Base-by-base conservation (phyloP, 2,888 invertebrate genomes). In the Steromphala cineraria region DNA sequence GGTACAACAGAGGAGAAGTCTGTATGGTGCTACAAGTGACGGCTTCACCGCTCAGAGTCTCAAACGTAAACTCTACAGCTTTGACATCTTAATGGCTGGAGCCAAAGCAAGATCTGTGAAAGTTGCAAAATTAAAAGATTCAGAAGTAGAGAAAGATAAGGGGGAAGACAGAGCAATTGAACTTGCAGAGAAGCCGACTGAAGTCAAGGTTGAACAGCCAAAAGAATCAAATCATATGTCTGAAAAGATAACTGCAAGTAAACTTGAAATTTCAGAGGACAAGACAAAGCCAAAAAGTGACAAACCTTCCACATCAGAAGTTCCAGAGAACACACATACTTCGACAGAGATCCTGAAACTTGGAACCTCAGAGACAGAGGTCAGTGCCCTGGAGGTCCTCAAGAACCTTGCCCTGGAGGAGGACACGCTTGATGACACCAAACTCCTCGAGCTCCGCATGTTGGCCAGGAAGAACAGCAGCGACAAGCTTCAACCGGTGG, bases 51-150 rank as follows among this genome's bases (percentile, higher is more conserved):
- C 71, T n/a, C 17, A n/a, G 71, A 71, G 71, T 40, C 71, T 71
- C 40, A 71, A 71, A 13, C 17, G 40, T 4, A 31, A 40, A 19
- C 71, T 71, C 36, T 71, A 71, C 71, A 71, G 71, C 71, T 71
- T 71, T n/a, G 71, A 71, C n/a, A 71, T 71, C 40, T 10, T 71
- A 24, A 71, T 71, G 71, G 71, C 71, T 40, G 71, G 71, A 36
- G 71, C 71, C 2, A 71, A 71, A 36, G 71, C 71, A 15, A 71
- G 36, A 36, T 31, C 71, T 13, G 71, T 71, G 5, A 40, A 40
- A 31, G 71, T 71, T 13, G 36, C 36, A 15, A 62, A 62, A 17
- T 62, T 62, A 21, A 46, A 46, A 46, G 46, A 46, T 46, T 46
- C 46, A 10, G 8, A 46, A 46, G 46, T 46, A 10, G 13, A 46